phyloP scores from a whole-genome alignment of 2,888 invertebrate genomes.

The Hyppa rectilinea region DNA sequence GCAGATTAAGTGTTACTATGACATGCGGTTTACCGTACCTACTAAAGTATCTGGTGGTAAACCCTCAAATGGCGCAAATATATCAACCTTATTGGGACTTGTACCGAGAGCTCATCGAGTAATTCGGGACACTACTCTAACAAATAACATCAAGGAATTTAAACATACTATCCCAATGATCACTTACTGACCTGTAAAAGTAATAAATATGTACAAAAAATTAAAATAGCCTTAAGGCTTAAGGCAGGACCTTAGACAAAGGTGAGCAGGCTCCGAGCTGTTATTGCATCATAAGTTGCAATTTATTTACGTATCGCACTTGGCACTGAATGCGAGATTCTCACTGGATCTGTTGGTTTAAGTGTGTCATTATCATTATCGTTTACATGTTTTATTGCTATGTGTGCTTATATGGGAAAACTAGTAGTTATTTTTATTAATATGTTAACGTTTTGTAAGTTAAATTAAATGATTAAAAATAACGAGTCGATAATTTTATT shows the following conservation, averaged over 20 bases:
- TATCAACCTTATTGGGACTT: too few relatives aligned
- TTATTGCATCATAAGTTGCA: slow-evolving; percentile 45
- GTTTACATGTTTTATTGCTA: slow-evolving; percentile 3
- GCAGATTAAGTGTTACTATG: not conserved
- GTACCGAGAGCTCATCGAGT: too few relatives aligned
- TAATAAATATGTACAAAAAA: slow-evolving; percentile 34
- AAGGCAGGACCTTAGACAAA: slow-evolving; percentile 38
- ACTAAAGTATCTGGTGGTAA: not conserved
- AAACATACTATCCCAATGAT: not conserved
- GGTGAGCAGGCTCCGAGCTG: slow-evolving; percentile 48
- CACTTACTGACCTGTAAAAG: slow-evolving; percentile 1
- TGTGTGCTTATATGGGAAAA: not conserved
- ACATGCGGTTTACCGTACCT: not conserved
- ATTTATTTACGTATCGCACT: slow-evolving; percentile 27
- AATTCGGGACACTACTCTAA: too few relatives aligned
- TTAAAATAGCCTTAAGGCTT: slow-evolving; percentile 11
- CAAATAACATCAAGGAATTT: not conserved
- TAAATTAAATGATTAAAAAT: too few relatives aligned
- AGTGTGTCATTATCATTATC: slow-evolving; percentile 32
- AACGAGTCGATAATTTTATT: too few relatives aligned
- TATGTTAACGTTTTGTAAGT: not conserved
- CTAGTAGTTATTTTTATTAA: not conserved
- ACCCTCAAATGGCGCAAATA: too few relatives aligned
- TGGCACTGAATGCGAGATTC: slow-evolving; percentile 21
- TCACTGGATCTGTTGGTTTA: slow-evolving; percentile 19